phyloP scores from a whole-genome alignment of 2,888 invertebrate genomes.

The Hermaeophaga mercurialis region DNA sequence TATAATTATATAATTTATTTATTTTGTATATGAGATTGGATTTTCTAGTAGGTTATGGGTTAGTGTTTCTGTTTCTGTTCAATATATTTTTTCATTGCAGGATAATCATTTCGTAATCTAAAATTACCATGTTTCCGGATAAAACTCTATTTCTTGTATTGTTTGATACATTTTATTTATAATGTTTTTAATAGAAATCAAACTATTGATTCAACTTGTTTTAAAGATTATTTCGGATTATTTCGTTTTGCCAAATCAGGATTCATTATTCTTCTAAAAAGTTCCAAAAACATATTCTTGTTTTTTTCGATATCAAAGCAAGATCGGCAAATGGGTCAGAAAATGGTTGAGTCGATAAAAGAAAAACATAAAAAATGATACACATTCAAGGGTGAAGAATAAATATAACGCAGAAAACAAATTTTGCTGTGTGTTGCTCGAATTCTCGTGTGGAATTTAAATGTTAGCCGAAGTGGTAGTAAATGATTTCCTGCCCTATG shows the following conservation, averaged over 20 bases:
- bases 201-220: no score
- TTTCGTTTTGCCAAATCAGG: slow-evolving; percentile 12
- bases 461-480: slow-evolving; percentile 9
- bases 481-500: slow-evolving; percentile 25
- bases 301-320: slow-evolving; percentile 13
- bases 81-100: no score
- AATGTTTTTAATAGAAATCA: no score
- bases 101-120: no score
- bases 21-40: no score
- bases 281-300: slow-evolving; percentile 8
- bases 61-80: no score
- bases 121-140: no score
- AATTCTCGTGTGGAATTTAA: slow-evolving; percentile 8
- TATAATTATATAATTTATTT: no score
- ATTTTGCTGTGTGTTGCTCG: slow-evolving; percentile 1
- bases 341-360: slow-evolving; percentile 14
- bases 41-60: no score
- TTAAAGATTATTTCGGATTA: no score
- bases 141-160: no score
- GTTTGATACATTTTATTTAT: no score
- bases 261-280: slow-evolving; percentile 11
- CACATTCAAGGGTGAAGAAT: slow-evolving; percentile 1
- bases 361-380: slow-evolving; percentile 14
- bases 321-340: slow-evolving; percentile 13
- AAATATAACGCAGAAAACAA: not conserved